Conservation (phyloP, 2,797 vertebrate genomes). For the Morus bassanus region DNA sequence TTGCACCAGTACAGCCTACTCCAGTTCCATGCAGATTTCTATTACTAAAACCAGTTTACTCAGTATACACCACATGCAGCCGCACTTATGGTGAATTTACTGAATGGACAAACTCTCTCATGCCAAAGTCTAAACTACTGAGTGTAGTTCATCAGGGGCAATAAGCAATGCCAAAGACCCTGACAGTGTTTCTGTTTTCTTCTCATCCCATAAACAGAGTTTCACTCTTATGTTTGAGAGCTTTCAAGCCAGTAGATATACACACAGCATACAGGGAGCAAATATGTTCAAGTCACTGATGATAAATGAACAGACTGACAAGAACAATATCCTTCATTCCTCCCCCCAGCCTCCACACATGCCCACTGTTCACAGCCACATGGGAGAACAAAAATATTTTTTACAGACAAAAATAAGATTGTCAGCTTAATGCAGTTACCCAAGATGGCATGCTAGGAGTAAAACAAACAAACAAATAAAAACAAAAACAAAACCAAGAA, state of each 20-base stretch:
- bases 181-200: slow-evolving; percentile 6
- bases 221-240: neutral
- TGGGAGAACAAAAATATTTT: slow-evolving; percentile 34
- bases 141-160: neutral
- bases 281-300: neutral
- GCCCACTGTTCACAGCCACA: neutral
- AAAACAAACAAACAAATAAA: neutral
- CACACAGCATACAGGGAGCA: neutral
- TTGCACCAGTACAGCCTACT: neutral
- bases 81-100: neutral
- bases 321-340: neutral
- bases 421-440: slow-evolving; percentile 11
- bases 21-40: neutral
- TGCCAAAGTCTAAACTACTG: neutral
- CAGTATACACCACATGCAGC: neutral
- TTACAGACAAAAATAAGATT: slow-evolving; percentile 33
- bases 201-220: neutral
- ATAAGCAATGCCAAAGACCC: neutral
- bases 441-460: neutral
- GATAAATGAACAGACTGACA: neutral
- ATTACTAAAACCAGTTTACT: neutral
- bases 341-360: neutral
- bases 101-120: neutral
- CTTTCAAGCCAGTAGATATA: neutral
- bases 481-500: neutral